phyloP scores from a whole-genome alignment of 2,797 vertebrate species.

The Margarornis squamiger region DNA sequence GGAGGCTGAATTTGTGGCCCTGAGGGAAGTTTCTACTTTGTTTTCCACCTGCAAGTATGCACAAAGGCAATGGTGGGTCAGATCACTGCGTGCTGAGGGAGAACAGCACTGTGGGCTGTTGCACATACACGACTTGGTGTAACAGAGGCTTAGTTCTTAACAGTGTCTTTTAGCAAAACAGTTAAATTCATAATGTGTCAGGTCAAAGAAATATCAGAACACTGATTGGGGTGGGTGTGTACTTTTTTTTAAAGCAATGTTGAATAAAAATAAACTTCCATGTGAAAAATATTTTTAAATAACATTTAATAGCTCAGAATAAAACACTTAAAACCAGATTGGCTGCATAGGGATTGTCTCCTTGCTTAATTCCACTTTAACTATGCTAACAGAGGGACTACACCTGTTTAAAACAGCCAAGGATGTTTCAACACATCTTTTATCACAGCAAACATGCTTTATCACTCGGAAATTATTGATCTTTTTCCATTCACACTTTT shows the following conservation, averaged over 20 bases:
- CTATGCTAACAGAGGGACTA: not conserved
- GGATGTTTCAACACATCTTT: not conserved
- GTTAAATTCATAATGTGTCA: not conserved
- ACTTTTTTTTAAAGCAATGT: not conserved
- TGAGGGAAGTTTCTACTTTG: not conserved
- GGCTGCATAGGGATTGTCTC: not conserved
- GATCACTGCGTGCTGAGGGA: not conserved
- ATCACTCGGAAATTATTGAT: not conserved
- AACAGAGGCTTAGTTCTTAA: not conserved
- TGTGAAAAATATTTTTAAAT: conserved; percentile 30
- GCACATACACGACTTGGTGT: not conserved
- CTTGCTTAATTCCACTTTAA: not conserved
- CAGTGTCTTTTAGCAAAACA: not conserved
- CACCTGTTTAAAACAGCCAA: not conserved
- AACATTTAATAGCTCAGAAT: not conserved
- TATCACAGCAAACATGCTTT: not conserved
- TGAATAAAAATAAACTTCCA: conserved; percentile 18
- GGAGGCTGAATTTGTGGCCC: not conserved
- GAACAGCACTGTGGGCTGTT: not conserved
- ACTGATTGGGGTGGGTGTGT: not conserved
- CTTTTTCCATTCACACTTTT: not conserved
- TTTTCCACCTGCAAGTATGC: not conserved
- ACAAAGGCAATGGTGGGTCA: not conserved
- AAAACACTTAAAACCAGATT: not conserved
- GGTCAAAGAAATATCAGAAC: not conserved